phyloP scores from a whole-genome alignment of 2,113 vertebrate genomes.

The Microtus ochrogaster region DNA sequence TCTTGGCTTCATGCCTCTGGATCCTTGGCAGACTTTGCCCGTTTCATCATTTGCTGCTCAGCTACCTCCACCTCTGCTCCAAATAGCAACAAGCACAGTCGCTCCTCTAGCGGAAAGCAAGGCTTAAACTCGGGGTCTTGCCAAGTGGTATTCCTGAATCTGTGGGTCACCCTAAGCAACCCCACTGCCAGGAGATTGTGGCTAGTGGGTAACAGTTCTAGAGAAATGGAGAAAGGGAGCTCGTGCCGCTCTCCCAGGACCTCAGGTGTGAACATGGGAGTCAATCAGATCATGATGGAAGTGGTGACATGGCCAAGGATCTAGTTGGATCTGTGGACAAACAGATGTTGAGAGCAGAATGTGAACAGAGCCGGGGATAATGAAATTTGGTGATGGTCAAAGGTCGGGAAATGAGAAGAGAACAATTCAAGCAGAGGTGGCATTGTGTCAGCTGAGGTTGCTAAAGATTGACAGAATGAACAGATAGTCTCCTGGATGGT shows the following conservation, averaged over 20 bases:
- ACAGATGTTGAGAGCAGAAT: not conserved
- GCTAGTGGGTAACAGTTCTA: not conserved
- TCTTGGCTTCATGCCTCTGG: conserved; percentile 55
- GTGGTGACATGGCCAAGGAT: not conserved
- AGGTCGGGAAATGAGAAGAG: not conserved
- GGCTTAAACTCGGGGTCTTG: not conserved
- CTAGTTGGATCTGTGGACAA: not conserved
- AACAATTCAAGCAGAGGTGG: not conserved
- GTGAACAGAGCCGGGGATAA: not conserved
- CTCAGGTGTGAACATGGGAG: not conserved
- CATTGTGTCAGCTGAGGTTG: not conserved
- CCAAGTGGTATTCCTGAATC: not conserved
- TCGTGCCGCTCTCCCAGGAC: not conserved
- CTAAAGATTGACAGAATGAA: conserved; percentile 6
- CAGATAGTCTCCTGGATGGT: not conserved
- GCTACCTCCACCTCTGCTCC: conserved; percentile 5
- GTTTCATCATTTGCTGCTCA: conserved; percentile 46
- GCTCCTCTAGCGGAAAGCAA: conserved; percentile 26
- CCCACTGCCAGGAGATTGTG: not conserved
- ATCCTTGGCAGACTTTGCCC: conserved; percentile 48
- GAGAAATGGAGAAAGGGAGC: not conserved
- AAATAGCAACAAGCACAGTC: conserved; percentile 20
- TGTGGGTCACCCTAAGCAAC: not conserved
- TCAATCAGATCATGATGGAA: not conserved
- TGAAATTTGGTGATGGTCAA: not conserved